phyloP scores from a whole-genome alignment of 53 echinoderm and acorn worm species.

The Glandiceps talaboti region DNA sequence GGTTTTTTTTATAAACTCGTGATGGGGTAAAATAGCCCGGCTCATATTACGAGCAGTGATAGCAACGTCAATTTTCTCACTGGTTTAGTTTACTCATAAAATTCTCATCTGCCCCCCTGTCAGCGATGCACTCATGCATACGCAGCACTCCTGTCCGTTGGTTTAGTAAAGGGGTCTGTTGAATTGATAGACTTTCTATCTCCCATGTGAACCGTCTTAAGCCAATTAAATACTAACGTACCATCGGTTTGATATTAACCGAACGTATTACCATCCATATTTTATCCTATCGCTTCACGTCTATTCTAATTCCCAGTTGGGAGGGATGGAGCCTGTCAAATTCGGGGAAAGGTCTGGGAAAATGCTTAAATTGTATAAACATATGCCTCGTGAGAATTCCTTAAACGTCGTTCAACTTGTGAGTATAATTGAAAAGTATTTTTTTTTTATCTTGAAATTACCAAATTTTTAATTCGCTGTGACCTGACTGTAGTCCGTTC shows the following conservation, averaged over 20 bases:
- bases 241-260: not conserved
- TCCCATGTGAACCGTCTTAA: not conserved
- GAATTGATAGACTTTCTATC: not conserved
- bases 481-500: no score
- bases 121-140: not conserved
- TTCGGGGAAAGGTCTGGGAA: not conserved
- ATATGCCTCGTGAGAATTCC: no score
- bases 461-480: no score
- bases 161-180: not conserved
- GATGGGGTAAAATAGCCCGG: not conserved
- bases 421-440: no score
- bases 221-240: not conserved
- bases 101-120: not conserved
- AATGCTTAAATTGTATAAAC: not conserved
- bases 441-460: no score
- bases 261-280: not conserved
- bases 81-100: not conserved
- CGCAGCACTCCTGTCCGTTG: not conserved
- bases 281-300: no score
- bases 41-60: not conserved
- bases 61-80: not conserved
- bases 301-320: not conserved
- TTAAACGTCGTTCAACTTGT: no score
- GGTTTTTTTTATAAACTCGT: not conserved
- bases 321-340: not conserved